Conservation (phyloP, 1,140 invertebrate genomes). For the Thrips palmi region DNA sequence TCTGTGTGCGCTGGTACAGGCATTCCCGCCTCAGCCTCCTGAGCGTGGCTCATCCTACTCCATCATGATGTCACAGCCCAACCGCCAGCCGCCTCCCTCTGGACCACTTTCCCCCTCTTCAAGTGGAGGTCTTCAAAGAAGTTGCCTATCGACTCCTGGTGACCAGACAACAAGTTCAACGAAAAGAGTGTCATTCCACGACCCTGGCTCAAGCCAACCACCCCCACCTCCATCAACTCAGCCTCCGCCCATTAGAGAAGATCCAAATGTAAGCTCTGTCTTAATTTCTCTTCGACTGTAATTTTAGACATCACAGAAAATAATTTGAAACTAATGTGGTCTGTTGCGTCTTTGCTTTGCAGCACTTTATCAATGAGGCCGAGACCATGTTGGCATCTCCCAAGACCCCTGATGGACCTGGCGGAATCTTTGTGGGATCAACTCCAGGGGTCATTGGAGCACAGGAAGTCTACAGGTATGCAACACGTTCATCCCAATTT, state of each 20-base stretch:
- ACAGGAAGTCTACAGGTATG: slow-evolving; percentile 77
- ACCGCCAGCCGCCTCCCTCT: slow-evolving; percentile 21
- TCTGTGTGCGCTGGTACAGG: slow-evolving; percentile 21
- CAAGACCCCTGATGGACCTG: slow-evolving; percentile 40
- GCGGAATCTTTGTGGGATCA: slow-evolving; percentile 31
- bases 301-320: slow-evolving; percentile 18
- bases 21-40: slow-evolving; percentile 44
- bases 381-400: slow-evolving; percentile 54
- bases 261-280: slow-evolving; percentile 51
- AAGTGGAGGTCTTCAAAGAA: no score
- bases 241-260: slow-evolving; percentile 48
- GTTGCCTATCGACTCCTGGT: no score
- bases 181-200: slow-evolving; percentile 59
- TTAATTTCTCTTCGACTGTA: slow-evolving; percentile 12
- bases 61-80: slow-evolving; percentile 32
- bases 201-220: slow-evolving; percentile 28
- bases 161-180: slow-evolving; percentile 11
- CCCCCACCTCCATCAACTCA: slow-evolving; percentile 22
- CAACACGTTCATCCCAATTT: slow-evolving; percentile 4
- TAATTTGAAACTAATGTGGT: no score
- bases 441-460: slow-evolving; percentile 87
- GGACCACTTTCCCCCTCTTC: slow-evolving; percentile 26
- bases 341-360: slow-evolving; percentile 22
- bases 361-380: slow-evolving; percentile 67
- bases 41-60: slow-evolving; percentile 65